phyloP scores from a whole-genome alignment of 2,797 vertebrate genomes.

The Tragopan temminckii region DNA sequence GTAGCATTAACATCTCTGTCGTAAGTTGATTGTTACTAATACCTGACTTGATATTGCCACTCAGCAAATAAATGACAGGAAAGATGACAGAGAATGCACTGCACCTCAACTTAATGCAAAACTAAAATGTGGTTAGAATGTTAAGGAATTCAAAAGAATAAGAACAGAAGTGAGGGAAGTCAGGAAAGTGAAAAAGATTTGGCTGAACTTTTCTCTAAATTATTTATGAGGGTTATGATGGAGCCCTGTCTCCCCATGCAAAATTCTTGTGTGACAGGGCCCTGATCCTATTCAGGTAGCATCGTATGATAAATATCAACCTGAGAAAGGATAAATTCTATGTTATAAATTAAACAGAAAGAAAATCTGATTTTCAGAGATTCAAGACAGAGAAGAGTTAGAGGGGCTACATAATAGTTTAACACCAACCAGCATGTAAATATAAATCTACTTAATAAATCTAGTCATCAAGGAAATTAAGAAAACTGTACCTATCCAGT shows the following conservation, averaged over 20 bases:
- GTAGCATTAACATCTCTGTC: not conserved
- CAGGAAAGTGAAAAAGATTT: not conserved
- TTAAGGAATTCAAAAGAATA: not conserved
- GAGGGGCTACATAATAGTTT: not conserved
- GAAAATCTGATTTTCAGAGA: not conserved
- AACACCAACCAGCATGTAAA: not conserved
- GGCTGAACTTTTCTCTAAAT: not conserved
- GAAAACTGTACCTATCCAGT: not conserved
- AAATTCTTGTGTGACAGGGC: not conserved
- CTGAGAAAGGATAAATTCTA: not conserved
- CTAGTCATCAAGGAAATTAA: not conserved
- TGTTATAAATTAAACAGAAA: not conserved
- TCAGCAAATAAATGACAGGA: not conserved
- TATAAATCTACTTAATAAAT: not conserved
- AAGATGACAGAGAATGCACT: not conserved
- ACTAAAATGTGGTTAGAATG: not conserved
- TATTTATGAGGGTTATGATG: not conserved
- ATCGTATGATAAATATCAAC: not conserved
- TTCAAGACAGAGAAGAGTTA: not conserved
- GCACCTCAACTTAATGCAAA: not conserved
- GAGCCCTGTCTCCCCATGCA: not conserved
- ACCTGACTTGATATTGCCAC: not conserved
- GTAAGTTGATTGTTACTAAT: not conserved
- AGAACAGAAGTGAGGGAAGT: not conserved
- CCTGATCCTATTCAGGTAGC: not conserved